A percentile compares a stretch with the other conserved stretches of the same genome.
Evolutionary conservation across 1,140 invertebrate species (phyloP).

Genomic region (Brachionus angularis): DNA sequence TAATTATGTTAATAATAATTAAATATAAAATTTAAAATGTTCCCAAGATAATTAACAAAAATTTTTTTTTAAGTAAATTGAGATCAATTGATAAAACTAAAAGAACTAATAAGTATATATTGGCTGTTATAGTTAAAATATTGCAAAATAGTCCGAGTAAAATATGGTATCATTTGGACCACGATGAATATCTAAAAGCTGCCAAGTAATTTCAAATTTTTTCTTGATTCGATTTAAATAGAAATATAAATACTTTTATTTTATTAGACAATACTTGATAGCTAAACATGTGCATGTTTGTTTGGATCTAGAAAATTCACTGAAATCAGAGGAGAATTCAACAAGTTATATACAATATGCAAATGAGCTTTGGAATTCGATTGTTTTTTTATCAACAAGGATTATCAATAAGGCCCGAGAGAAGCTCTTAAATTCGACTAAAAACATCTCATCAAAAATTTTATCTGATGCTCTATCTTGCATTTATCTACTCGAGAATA

Average conservation of each 20-base stretch:
- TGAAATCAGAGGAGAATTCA: constrained; percentile 2
- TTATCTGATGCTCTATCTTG: background rate
- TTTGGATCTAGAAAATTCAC: constrained; percentile 27
- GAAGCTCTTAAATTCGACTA: background rate
- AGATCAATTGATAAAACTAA: constrained; percentile 2
- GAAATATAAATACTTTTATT: background rate
- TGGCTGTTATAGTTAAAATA: constrained; percentile 26
- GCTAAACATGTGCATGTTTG: constrained; percentile 17
- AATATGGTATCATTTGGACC: constrained; percentile 39
- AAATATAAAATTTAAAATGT: no score
- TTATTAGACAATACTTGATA: constrained; percentile 35
- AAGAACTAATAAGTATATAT: constrained; percentile 14
- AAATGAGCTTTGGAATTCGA: constrained; percentile 35
- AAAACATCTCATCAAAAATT: background rate
- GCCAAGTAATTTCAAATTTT: constrained; percentile 3
- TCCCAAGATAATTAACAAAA: no score
- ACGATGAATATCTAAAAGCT: constrained; percentile 31
- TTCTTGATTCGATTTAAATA: background rate
- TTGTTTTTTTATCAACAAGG: constrained; percentile 23
- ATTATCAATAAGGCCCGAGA: constrained; percentile 27
- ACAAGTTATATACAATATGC: constrained; percentile 20
- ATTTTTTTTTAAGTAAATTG: no score
- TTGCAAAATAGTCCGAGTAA: constrained; percentile 41
- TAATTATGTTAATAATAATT: no score
- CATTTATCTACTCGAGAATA: constrained; percentile 26